These are phyloP conservation scores for Drosophila longiperda DNA, from an alignment of 2,888 invertebrate species.

Conservation along the genomic window DNA sequence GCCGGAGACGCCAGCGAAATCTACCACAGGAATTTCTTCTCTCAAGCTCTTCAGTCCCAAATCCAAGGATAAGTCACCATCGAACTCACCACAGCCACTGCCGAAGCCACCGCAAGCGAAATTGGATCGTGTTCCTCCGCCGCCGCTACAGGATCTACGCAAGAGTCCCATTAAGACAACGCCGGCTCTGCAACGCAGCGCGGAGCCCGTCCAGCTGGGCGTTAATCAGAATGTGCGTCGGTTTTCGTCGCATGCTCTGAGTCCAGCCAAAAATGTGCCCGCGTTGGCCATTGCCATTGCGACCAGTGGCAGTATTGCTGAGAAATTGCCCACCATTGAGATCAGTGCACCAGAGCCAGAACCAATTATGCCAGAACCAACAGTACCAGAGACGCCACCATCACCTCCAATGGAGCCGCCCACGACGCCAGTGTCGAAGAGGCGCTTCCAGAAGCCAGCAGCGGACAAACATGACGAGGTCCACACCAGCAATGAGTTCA, in stretches of 20 bases:
- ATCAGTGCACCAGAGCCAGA: constrained; percentile 78
- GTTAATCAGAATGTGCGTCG: constrained; percentile 80
- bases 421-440: constrained; percentile 32
- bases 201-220: constrained; percentile 80
- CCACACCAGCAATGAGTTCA: constrained; percentile 91
- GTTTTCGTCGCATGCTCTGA: constrained; percentile 68
- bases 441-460: constrained; percentile 60
- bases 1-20: constrained; percentile 34
- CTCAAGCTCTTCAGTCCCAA: constrained; percentile 51
- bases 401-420: constrained; percentile 23
- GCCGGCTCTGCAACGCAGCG: constrained; percentile 80
- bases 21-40: constrained; percentile 35
- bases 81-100: constrained; percentile 54
- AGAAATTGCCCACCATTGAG: constrained; percentile 76
- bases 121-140: constrained; percentile 44
- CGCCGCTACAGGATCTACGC: constrained; percentile 47
- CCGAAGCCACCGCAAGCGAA: constrained; percentile 51
- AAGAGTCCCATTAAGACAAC: constrained; percentile 76
- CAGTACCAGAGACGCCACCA: constrained; percentile 23
- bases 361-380: background rate
- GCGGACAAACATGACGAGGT: constrained; percentile 84
- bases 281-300: constrained; percentile 79
- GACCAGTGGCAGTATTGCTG: constrained; percentile 57
- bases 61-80: constrained; percentile 54
- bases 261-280: constrained; percentile 78